These are phyloP conservation scores for Nephrotoma guestfalica DNA, from an alignment of 2,888 invertebrate species.

Conservation along the genomic window DNA sequence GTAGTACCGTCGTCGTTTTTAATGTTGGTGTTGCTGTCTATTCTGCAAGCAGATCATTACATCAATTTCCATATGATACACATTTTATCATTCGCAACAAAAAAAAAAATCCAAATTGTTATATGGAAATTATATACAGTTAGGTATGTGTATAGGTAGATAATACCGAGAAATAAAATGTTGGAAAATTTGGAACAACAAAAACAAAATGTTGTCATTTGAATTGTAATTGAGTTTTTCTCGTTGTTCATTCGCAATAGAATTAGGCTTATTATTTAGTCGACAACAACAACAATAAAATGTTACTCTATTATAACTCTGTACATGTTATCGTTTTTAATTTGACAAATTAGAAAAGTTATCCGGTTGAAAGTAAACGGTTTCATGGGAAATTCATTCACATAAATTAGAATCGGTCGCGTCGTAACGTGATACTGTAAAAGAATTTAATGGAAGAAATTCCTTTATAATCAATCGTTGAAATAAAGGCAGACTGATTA, in stretches of 20 bases:
- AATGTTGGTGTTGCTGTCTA: not conserved
- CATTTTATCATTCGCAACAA: not conserved
- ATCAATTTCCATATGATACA: not conserved
- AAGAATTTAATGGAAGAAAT: not conserved
- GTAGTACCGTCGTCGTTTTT: not conserved
- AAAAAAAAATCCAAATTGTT: not conserved
- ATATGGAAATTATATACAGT: not conserved
- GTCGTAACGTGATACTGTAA: not conserved
- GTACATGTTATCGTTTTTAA: not conserved
- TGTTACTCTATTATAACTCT: not conserved
- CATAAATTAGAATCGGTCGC: not conserved
- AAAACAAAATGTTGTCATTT: not conserved
- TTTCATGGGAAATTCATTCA: not conserved
- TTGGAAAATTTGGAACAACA: not conserved
- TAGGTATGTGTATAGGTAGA: not conserved
- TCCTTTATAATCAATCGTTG: not conserved
- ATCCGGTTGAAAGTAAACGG: not conserved
- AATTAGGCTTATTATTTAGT: not conserved
- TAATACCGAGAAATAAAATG: not conserved
- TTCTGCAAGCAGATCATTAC: not conserved
- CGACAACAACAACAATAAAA: not conserved
- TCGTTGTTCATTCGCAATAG: not conserved
- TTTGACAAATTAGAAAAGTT: not conserved
- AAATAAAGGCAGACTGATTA: too few relatives aligned
- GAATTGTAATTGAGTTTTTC: not conserved